A percentile compares a stretch with the other conserved stretches of the same genome.
Conservation (phyloP, 92 coral and sea anemone species). For the Phenganax marumi region DNA sequence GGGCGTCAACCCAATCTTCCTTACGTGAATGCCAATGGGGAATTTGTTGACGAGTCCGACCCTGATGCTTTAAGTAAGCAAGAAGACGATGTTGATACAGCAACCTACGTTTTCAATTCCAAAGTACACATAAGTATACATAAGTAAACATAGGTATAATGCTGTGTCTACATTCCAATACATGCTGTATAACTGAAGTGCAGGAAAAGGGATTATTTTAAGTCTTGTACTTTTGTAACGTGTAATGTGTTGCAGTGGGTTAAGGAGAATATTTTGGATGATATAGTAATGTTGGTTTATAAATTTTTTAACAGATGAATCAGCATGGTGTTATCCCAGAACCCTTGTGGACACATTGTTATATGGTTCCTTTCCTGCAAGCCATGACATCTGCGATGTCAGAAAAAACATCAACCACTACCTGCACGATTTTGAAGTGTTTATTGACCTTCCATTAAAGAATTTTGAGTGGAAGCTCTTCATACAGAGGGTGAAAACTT, state of each 20-base stretch:
- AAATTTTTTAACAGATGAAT: background rate
- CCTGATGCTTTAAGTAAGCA: background rate
- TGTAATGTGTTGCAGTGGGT: too few relatives aligned
- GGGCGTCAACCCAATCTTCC: conserved; percentile 16
- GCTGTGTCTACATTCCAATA: background rate
- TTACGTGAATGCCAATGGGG: background rate
- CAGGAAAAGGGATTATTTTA: background rate
- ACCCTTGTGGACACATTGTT: background rate
- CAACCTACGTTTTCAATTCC: conserved; percentile 23
- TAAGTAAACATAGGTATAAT: conserved; percentile 2
- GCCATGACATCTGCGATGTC: background rate
- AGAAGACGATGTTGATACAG: conserved; percentile 17
- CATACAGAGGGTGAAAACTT: background rate
- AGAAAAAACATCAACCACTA: background rate
- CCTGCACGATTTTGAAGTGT: background rate
- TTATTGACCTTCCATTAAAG: background rate
- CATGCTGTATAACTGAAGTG: background rate
- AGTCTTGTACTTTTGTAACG: too few relatives aligned
- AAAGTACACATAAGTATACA: too few relatives aligned
- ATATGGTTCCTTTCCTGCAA: background rate
- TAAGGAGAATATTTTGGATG: background rate
- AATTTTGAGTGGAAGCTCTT: background rate
- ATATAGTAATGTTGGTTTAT: background rate
- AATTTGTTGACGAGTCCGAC: conserved; percentile 12
- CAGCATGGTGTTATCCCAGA: background rate